These are phyloP conservation scores for Kryptopterus vitreolus DNA, from an alignment of 2,797 vertebrate species.

Conservation along the genomic window DNA sequence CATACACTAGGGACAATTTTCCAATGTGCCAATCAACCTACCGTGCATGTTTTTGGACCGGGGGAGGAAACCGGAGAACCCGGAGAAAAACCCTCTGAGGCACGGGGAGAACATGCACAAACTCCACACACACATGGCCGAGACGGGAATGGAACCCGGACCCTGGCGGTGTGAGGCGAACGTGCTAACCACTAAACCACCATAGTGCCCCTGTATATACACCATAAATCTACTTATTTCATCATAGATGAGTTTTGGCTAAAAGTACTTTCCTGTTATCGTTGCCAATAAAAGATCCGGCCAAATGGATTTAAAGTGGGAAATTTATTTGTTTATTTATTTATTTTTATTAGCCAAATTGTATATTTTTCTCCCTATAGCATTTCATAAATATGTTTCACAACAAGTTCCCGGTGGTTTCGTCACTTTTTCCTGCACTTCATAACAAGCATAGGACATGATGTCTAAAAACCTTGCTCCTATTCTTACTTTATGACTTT, in stretches of 20 bases:
- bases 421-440: neutral
- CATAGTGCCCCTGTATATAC: too few species aligned
- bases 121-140: too few species aligned
- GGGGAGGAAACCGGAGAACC: too few species aligned
- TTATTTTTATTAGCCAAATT: neutral
- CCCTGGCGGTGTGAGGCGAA: too few species aligned
- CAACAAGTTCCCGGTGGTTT: neutral
- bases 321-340: too few species aligned
- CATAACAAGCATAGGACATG: neutral
- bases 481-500: neutral
- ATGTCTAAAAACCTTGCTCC: neutral
- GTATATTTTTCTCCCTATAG: neutral
- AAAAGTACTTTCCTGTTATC: neutral
- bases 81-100: too few species aligned
- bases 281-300: neutral
- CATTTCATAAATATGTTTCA: neutral
- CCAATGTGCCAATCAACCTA: too few species aligned
- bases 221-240: conserved; percentile 1
- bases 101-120: too few species aligned
- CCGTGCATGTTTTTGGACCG: too few species aligned
- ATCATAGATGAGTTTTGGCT: neutral
- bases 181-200: too few species aligned
- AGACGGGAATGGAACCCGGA: too few species aligned
- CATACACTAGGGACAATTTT: too few species aligned
- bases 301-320: neutral